A percentile compares a stretch with the other conserved stretches of the same genome.
These are phyloP conservation scores for Columba livia DNA, from an alignment of 2,113 vertebrate species.

Conservation along the genomic window DNA sequence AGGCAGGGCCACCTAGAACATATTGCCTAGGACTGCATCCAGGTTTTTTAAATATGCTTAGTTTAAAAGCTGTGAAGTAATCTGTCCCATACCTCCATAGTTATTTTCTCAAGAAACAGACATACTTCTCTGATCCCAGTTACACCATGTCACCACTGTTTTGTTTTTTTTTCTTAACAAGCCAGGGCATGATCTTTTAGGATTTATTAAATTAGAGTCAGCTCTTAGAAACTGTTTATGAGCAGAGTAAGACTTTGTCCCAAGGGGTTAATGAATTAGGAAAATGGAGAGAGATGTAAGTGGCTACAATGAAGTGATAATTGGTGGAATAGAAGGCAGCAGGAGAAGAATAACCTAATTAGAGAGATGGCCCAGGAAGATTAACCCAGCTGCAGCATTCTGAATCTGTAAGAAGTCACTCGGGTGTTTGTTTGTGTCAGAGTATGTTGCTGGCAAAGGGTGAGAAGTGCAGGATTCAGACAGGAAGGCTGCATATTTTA, in stretches of 20 bases:
- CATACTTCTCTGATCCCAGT: not conserved
- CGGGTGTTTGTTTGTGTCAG: not conserved
- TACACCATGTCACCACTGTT: accelerated
- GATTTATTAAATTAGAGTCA: not conserved
- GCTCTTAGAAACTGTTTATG: not conserved
- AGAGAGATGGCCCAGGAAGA: not conserved
- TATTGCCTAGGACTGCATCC: not conserved
- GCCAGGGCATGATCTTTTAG: not conserved
- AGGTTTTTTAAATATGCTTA: not conserved
- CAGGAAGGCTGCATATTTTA: not conserved
- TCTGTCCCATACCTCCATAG: not conserved
- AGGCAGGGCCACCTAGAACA: not conserved
- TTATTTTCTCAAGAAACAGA: not conserved
- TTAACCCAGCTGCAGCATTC: not conserved
- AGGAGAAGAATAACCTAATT: not conserved
- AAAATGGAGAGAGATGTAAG: not conserved
- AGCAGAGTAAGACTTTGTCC: not conserved
- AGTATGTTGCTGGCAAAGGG: not conserved
- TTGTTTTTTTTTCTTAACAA: not conserved
- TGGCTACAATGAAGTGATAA: not conserved
- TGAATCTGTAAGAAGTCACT: not conserved
- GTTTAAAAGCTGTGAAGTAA: not conserved
- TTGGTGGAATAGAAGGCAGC: not conserved
- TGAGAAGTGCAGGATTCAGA: not conserved
- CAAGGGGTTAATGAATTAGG: not conserved